Conservation (phyloP, 2,888 invertebrate species). For the Orthosia cruda region DNA sequence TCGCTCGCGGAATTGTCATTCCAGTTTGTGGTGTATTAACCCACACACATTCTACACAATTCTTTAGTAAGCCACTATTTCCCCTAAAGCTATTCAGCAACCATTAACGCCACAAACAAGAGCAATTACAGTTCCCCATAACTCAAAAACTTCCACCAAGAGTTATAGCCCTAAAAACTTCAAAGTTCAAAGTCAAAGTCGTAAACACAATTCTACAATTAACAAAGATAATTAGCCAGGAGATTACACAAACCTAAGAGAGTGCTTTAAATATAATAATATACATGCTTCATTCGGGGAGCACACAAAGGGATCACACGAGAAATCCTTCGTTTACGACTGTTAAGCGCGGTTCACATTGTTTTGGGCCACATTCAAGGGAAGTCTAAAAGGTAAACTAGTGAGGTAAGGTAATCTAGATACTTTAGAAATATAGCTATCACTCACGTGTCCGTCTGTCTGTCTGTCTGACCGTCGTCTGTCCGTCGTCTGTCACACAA, state of each 20-base stretch:
- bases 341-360: constrained; percentile 60
- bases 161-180: constrained; percentile 45
- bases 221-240: constrained; percentile 57
- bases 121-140: constrained; percentile 18
- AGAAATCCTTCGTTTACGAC: constrained; percentile 66
- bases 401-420: too few species aligned
- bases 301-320: constrained; percentile 52
- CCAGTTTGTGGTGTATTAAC: not conserved
- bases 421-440: too few species aligned
- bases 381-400: constrained; percentile 16
- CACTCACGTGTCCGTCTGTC: too few species aligned
- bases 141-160: constrained; percentile 29
- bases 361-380: constrained; percentile 32
- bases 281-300: constrained; percentile 56
- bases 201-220: constrained; percentile 59
- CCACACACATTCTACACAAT: not conserved
- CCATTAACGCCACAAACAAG: constrained; percentile 27
- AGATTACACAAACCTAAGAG: constrained; percentile 38
- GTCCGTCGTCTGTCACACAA: too few species aligned
- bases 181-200: constrained; percentile 47
- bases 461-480: too few species aligned
- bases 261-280: constrained; percentile 56
- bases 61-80: constrained; percentile 5
- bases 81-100: not conserved
- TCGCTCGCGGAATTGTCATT: too few species aligned